These are phyloP conservation scores for Tokudaia muenninki DNA, from an alignment of 2,797 vertebrate species.

Conservation along the genomic window DNA sequence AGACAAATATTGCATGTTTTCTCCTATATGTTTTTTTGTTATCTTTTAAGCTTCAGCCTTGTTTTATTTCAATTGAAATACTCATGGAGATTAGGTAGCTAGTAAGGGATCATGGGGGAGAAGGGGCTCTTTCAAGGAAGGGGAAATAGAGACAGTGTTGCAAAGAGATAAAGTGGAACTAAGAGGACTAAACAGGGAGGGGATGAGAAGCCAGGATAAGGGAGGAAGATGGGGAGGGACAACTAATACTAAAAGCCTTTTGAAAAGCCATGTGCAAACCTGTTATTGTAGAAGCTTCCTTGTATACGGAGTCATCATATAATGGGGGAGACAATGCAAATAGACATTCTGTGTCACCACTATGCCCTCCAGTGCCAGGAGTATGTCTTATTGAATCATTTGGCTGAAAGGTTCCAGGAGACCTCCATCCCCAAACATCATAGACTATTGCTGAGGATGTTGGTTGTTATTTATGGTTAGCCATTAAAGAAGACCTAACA, in stretches of 20 bases:
- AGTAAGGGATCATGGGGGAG: not conserved
- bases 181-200: not conserved
- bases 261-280: not conserved
- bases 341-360: not conserved
- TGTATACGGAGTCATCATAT: not conserved
- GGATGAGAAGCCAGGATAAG: not conserved
- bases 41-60: not conserved
- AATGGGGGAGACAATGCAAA: not conserved
- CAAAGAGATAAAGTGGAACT: not conserved
- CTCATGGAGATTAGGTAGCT: not conserved
- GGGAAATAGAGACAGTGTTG: not conserved
- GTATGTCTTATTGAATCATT: not conserved
- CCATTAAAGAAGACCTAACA: not conserved
- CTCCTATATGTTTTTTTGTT: not conserved
- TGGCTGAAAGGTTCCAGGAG: not conserved
- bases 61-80: not conserved
- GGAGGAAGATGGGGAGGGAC: too few relatives aligned
- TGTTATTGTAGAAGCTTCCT: not conserved
- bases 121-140: not conserved
- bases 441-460: not conserved
- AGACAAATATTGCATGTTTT: not conserved
- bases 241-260: not conserved
- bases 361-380: not conserved
- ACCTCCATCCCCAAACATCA: not conserved
- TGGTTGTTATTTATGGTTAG: not conserved